phyloP scores from a whole-genome alignment of 1,140 invertebrate genomes.

The Geopemphigus sp. region DNA sequence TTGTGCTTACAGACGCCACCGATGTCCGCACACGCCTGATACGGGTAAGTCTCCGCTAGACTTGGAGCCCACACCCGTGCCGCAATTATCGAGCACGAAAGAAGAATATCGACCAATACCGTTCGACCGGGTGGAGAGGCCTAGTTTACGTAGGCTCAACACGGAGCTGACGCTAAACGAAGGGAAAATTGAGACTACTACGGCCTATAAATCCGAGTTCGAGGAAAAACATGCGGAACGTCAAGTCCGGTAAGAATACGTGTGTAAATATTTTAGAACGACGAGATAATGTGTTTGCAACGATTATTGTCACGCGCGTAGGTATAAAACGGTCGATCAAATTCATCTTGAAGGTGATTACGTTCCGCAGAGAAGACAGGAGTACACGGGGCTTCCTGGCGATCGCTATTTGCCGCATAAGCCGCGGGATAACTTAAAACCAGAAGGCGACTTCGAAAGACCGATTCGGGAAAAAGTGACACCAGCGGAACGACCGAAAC shows the following conservation, averaged over 20 bases:
- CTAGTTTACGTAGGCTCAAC: constrained; percentile 53
- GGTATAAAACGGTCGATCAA: constrained; percentile 58
- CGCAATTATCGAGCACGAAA: constrained; percentile 52
- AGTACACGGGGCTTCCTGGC: constrained; percentile 53
- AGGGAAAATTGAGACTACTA: constrained; percentile 59
- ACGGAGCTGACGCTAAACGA: constrained; percentile 54
- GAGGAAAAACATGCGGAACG: constrained; percentile 64
- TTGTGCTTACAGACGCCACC: constrained; percentile 58
- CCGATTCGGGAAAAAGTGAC: constrained; percentile 53
- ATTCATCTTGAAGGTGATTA: constrained; percentile 62
- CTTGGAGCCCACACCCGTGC: constrained; percentile 46
- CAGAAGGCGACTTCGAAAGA: constrained; percentile 58
- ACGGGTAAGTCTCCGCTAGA: constrained; percentile 55
- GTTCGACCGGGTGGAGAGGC: constrained; percentile 53
- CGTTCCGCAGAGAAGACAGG: constrained; percentile 56
- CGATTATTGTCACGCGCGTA: constrained; percentile 1
- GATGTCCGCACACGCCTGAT: constrained; percentile 57
- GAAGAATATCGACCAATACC: constrained; percentile 53
- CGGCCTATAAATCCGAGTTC: constrained; percentile 66
- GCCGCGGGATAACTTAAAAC: constrained; percentile 56
- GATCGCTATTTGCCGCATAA: constrained; percentile 57
- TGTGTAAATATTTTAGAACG: not conserved
- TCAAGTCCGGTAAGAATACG: constrained; percentile 18
- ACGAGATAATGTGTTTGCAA: no score
- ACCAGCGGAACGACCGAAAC: constrained; percentile 13